Base-by-base conservation (phyloP, 2,797 vertebrate species). In the Myotis vivesi region DNA sequence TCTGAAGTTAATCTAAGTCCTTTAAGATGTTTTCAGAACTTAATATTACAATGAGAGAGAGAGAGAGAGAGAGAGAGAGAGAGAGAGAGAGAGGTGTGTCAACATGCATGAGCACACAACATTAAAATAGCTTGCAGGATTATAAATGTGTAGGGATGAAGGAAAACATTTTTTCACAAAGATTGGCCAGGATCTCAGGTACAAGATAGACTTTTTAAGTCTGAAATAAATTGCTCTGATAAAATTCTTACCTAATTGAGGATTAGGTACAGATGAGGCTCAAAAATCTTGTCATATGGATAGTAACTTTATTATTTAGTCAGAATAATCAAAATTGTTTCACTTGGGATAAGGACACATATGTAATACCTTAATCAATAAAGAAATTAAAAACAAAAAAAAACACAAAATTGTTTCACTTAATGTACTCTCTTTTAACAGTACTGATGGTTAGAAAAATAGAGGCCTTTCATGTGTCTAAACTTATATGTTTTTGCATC, bases 121-220 rank as follows among this genome's bases (percentile, higher is more conserved):
- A 62, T 85, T 92, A 81, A 86, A 94, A 90, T 73, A 77, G 51
- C 12, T 85, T 53, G 23, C 28, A 89, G 17, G 76, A 85, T 20
- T 85, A 49, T 68, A 88, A 28, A 86, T 8, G 77, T 59, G 49
- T 36, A 73, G 87, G 20, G 44, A 76, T 66, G 41, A 93, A 84
- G 5, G 66, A 90, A 94, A 77, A 8, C 41, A 41, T 0, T 62
- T 88, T 88, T 51, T 75, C 17, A 22, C 10, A 13, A 72, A 16
- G 28, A 73, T 73, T 87, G 28, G 16, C 46, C 46, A 41, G 13
- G 6, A 55, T 89, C 33, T 92, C 55, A 68, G 46, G 25, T 44
- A 91, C 66, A 87, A 73, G n/a, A 41, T 38, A 75, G 10, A 76
- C 30, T 55, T 69, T 85, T 85, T 3, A 79, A 83, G 15, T 69